Evolutionary conservation across 2,797 vertebrate species (phyloP).

Genomic region (Scyliorhinus canicula): DNA sequence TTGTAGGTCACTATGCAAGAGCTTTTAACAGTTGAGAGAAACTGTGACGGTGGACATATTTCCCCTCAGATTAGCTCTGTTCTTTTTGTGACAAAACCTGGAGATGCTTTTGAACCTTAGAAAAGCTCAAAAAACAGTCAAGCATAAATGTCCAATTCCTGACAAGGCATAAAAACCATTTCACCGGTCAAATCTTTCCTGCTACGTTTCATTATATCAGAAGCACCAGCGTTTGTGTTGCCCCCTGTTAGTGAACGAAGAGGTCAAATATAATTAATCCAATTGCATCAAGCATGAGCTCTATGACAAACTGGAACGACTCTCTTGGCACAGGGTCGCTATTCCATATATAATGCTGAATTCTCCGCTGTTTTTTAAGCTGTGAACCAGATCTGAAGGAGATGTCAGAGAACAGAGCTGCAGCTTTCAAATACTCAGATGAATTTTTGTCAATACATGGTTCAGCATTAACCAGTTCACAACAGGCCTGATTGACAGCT

Average conservation of each 20-base stretch:
- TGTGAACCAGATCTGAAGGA: neutral
- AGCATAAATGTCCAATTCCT: neutral
- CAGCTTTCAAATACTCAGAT: neutral
- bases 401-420: neutral
- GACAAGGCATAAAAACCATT: neutral
- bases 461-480: neutral
- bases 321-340: neutral
- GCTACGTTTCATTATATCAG: neutral
- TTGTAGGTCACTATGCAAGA: neutral
- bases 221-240: neutral
- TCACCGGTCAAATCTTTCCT: neutral
- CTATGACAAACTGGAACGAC: neutral
- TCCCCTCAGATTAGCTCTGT: neutral
- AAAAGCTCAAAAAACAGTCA: neutral
- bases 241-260: neutral
- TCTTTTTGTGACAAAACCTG: neutral
- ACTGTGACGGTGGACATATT: neutral
- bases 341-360: neutral
- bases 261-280: slow-evolving; percentile 11
- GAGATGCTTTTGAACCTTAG: neutral
- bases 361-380: neutral
- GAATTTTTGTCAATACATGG: neutral
- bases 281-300: neutral
- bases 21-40: neutral
- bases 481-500: neutral